Evolutionary conservation across 2,888 invertebrate species (phyloP), one percentile per base, ranked within the genome.

Genomic region (Pogonocherus hispidulus): DNA sequence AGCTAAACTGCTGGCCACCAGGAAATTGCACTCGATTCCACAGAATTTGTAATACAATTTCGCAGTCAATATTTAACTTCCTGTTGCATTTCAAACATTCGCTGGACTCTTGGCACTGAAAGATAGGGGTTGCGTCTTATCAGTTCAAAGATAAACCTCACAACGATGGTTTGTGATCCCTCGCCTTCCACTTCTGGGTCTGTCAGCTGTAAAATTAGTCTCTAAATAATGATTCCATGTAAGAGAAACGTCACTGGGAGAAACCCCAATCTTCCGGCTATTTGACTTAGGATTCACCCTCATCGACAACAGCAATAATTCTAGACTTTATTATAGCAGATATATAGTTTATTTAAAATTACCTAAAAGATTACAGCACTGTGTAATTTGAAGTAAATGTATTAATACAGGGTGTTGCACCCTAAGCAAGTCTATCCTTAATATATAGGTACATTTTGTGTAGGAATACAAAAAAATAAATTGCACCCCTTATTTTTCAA

Each of bases 121-220:
- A 41, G 41, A 41, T 41, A 16, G 41, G 16, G 41, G 41, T 41
- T n/a, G 16, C 41, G 41, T 41, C 41, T 41, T 41, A 41, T 41
- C 41, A 41, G n/a, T 16, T 5, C 14, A 41, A 41, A 41, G 41
- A 41, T 41, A 41, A 41, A 41, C 41, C 41, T 41, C 41, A 41
- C n/a, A 41, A 14, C 41, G 41, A 41, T 41, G 41, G 41, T 41
- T 41, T 41, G 41, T 41, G 41, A 41, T 41, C 41, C 14, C 41
- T 41, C n/a, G 41, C 41, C 41, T 14, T 41, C 41, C 41, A 41
- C 41, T 41, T 41, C 41, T 41, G 41, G 41, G n/a, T 41, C 41
- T 41, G 41, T 41, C 41, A 41, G 41, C n/a, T 41, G 41, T 41
- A 41, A 41, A 41, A 41, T 41, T 41, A 41, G 41, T 41, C 41